A percentile compares a stretch with the other conserved stretches of the same genome.
Conservation (phyloP, 2,888 invertebrate species). For the Athrips mouffetella region DNA sequence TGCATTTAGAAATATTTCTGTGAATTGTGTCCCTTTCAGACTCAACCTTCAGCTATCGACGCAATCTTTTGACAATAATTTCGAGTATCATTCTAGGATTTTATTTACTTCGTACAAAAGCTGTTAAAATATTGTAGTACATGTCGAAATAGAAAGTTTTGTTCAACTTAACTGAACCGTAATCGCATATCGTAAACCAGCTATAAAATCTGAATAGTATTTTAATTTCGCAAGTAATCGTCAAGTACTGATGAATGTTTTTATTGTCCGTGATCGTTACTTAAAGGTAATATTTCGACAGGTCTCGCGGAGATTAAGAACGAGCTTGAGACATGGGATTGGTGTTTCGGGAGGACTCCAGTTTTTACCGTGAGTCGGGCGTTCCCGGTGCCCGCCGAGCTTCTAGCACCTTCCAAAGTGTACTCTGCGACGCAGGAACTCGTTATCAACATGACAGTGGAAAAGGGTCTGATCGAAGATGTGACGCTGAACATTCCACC, state of each 20-base stretch:
- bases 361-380: constrained; percentile 85
- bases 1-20: too few relatives aligned
- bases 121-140: not conserved
- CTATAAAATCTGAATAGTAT: not conserved
- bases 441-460: constrained; percentile 81
- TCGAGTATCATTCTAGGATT: not conserved
- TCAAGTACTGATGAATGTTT: not conserved
- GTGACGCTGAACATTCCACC: constrained; percentile 81
- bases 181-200: not conserved
- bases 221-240: not conserved
- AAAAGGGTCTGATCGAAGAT: constrained; percentile 81
- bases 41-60: too few relatives aligned
- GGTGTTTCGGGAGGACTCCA: constrained; percentile 93
- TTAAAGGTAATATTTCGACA: constrained; percentile 32
- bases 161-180: not conserved
- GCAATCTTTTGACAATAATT: too few relatives aligned
- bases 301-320: constrained; percentile 84
- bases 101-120: too few relatives aligned
- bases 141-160: constrained; percentile 3
- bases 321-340: constrained; percentile 89
- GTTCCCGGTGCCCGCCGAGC: constrained; percentile 78
- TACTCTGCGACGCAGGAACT: constrained; percentile 71
- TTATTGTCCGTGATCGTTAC: not conserved
- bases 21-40: too few relatives aligned
- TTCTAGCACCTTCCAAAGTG: constrained; percentile 61